Conservation (phyloP, 2,888 invertebrate genomes). For the Ferdinandea cuprea region DNA sequence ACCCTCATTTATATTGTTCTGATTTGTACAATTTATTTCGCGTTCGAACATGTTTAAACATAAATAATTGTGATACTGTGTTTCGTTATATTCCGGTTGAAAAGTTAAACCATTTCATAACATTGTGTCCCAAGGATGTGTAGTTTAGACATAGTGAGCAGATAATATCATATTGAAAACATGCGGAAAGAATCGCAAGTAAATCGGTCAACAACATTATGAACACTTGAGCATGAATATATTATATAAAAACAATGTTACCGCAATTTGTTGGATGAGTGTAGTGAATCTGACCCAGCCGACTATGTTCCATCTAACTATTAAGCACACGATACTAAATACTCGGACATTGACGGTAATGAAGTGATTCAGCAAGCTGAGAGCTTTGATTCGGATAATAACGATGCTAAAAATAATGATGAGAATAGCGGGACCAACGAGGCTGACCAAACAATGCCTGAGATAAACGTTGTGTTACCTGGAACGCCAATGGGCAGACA, state of each 20-base stretch:
- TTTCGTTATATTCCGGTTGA: too few species aligned
- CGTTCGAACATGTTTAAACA: neutral
- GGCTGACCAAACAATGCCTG: neutral
- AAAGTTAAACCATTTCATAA: too few species aligned
- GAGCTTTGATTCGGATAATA: too few species aligned
- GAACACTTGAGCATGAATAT: neutral
- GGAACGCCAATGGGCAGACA: neutral
- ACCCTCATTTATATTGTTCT: neutral
- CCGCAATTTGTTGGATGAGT: slow-evolving; percentile 21
- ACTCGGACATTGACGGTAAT: slow-evolving; percentile 1
- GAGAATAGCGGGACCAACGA: neutral
- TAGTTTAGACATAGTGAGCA: too few species aligned
- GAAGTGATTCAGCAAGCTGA: too few species aligned
- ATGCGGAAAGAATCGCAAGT: too few species aligned
- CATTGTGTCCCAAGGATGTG: too few species aligned
- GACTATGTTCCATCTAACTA: slow-evolving; percentile 17
- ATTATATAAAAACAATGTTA: slow-evolving; percentile 4
- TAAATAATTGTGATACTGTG: too few species aligned
- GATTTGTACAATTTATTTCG: too few species aligned
- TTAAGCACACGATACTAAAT: slow-evolving; percentile 9
- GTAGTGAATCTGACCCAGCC: slow-evolving; percentile 1
- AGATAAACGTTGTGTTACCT: slow-evolving; percentile 2
- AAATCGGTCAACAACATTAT: neutral
- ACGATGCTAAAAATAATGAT: neutral
- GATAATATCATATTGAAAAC: too few species aligned